Percentiles rank a stretch among this genome's conserved stretches.
Conservation (phyloP, 1,140 invertebrate species). For the Apis laboriosa region DNA sequence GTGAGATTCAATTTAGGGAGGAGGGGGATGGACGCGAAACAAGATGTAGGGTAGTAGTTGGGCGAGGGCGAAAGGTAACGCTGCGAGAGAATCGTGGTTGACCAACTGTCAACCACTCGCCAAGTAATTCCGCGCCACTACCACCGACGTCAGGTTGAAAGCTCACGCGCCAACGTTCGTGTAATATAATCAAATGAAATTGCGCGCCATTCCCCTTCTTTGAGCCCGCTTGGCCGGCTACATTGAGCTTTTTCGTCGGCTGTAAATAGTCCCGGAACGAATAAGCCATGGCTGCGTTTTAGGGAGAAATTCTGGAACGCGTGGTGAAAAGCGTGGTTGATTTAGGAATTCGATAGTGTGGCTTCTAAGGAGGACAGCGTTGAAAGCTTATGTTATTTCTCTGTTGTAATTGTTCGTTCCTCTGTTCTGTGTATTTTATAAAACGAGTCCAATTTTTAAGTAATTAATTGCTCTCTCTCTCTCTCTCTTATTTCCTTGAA, state of each 20-base stretch:
- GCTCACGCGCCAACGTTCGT: neutral
- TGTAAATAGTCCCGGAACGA: neutral
- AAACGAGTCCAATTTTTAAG: neutral
- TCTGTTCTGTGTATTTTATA: neutral
- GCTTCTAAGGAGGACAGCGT: neutral
- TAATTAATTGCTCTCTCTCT: neutral
- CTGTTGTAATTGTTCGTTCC: neutral
- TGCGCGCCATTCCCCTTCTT: neutral
- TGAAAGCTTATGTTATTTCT: neutral
- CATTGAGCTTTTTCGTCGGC: neutral
- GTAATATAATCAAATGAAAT: conserved; percentile 44
- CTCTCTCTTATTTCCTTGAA: neutral
- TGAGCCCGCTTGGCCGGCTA: neutral
- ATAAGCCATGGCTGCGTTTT: neutral
- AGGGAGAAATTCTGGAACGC: neutral
- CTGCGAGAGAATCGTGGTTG: conserved; percentile 1
- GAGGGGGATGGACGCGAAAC: no score
- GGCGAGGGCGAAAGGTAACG: neutral
- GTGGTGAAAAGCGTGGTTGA: neutral
- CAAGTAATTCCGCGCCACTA: neutral
- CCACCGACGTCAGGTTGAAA: neutral
- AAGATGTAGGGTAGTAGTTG: neutral
- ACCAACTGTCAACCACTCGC: conserved; percentile 28
- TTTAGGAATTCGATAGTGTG: neutral
- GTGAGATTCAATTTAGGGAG: conserved; percentile 62